These are phyloP conservation scores for Empidonax traillii DNA, from an alignment of 2,113 vertebrate species.

Conservation along the genomic window DNA sequence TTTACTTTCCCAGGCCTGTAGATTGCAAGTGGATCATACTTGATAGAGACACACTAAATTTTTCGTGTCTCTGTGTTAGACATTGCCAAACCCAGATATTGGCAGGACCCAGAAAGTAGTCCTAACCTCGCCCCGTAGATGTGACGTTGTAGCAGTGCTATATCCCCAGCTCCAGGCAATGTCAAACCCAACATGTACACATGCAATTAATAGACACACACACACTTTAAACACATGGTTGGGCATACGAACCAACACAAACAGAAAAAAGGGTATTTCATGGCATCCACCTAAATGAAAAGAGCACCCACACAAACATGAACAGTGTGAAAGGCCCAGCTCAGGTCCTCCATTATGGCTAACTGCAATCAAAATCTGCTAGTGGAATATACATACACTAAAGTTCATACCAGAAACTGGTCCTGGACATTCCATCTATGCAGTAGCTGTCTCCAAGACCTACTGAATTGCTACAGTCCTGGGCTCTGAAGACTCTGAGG, in stretches of 20 bases:
- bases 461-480: not conserved
- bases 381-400: not conserved
- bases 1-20: not conserved
- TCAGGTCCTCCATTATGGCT: not conserved
- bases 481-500: not conserved
- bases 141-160: too few relatives aligned
- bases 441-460: not conserved
- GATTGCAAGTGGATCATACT: not conserved
- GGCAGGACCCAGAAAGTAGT: not conserved
- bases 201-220: rapidly evolving
- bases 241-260: not conserved
- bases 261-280: not conserved
- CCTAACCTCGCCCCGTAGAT: not conserved
- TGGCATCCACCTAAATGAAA: not conserved
- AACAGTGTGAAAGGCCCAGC: not conserved
- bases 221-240: not conserved
- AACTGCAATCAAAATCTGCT: not conserved
- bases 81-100: not conserved
- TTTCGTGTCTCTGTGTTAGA: not conserved
- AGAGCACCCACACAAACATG: not conserved
- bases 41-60: not conserved
- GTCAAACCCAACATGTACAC: not conserved
- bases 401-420: rapidly evolving
- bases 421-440: not conserved
- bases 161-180: not conserved